Conservation (phyloP, 1,140 invertebrate species). For the Archivesica marissinica region DNA sequence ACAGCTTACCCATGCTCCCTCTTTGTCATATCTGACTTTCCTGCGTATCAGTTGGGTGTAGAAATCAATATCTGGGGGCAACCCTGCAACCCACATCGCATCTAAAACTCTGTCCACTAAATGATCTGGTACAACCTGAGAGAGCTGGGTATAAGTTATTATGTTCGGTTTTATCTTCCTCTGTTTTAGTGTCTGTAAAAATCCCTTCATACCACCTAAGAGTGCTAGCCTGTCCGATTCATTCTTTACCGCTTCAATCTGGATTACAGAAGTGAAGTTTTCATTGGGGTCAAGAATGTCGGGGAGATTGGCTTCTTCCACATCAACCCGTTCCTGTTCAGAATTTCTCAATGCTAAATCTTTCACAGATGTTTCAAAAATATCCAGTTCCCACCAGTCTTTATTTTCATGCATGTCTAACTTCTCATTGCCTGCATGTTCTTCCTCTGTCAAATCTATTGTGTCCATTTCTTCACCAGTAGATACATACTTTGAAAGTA, state of each 20-base stretch:
- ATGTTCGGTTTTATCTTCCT: constrained; percentile 89
- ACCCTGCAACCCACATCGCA: constrained; percentile 86
- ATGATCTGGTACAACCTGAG: constrained; percentile 88
- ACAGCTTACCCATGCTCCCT: neutral
- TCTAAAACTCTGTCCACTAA: constrained; percentile 88
- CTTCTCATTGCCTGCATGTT: neutral
- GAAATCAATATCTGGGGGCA: constrained; percentile 91
- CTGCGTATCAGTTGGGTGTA: constrained; percentile 94
- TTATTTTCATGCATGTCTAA: neutral
- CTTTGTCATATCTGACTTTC: neutral
- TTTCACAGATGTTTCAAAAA: neutral
- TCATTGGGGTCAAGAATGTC: constrained; percentile 55
- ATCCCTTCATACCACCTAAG: constrained; percentile 90
- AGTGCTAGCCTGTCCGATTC: constrained; percentile 86
- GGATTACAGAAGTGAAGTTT: constrained; percentile 7
- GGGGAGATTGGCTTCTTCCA: neutral
- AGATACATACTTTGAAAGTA: neutral
- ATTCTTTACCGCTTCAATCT: constrained; percentile 40
- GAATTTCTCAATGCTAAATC: neutral
- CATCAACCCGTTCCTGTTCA: neutral
- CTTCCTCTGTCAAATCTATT: neutral
- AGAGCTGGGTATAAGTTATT: constrained; percentile 91
- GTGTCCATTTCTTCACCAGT: neutral
- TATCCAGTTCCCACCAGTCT: constrained; percentile 48
- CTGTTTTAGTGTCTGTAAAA: constrained; percentile 89